These are phyloP conservation scores for Pseudois nayaur DNA, from an alignment of 2,113 vertebrate genomes.

Conservation along the genomic window DNA sequence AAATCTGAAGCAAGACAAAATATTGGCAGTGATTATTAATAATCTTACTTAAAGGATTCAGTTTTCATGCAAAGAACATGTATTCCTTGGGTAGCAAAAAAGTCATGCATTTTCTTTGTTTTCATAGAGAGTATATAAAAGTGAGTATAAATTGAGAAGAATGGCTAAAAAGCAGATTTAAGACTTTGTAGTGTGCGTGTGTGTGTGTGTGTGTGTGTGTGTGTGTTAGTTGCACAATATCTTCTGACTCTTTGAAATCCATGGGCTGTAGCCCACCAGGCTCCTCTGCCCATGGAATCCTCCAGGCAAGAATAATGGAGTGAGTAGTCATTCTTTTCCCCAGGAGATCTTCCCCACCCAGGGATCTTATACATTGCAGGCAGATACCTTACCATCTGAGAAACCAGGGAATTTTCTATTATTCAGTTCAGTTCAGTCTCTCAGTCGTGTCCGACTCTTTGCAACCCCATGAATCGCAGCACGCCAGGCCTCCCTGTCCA, in stretches of 20 bases:
- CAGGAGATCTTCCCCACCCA: not conserved
- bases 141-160: not conserved
- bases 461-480: no score
- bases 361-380: not conserved
- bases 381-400: not conserved
- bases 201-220: not conserved
- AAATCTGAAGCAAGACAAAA: not conserved
- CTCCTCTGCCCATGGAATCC: not conserved
- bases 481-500: no score
- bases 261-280: not conserved
- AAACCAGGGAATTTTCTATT: not conserved
- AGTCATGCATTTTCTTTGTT: not conserved
- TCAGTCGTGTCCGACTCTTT: no score
- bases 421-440: not conserved
- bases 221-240: not conserved
- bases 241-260: not conserved
- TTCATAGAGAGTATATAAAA: not conserved
- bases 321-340: not conserved
- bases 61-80: not conserved
- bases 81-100: not conserved
- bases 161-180: not conserved
- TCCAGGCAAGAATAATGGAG: not conserved
- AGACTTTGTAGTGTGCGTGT: not conserved
- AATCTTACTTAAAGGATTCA: not conserved
- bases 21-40: not conserved